These are phyloP conservation scores for Brachyalestes nurse DNA, from an alignment of 2,797 vertebrate species.

Conservation along the genomic window DNA sequence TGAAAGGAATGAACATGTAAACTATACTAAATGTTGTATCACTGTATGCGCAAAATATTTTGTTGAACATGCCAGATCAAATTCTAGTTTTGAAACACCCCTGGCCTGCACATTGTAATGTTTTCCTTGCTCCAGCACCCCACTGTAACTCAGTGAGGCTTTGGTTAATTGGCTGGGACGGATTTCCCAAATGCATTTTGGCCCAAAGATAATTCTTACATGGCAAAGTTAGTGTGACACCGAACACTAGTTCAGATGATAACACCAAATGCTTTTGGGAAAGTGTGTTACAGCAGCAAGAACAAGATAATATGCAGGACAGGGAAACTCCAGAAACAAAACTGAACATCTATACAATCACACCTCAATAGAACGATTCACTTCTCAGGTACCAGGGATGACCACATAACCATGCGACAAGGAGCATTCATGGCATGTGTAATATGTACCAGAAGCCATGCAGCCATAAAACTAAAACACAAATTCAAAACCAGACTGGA, in stretches of 20 bases:
- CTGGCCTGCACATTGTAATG: not conserved
- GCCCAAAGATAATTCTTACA: too few species aligned
- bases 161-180: not conserved
- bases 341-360: constrained; percentile 11
- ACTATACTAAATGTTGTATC: too few species aligned
- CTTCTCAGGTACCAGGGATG: constrained; percentile 12
- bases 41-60: too few species aligned
- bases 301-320: not conserved
- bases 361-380: constrained; percentile 5
- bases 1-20: too few species aligned
- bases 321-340: not conserved
- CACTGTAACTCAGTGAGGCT: not conserved
- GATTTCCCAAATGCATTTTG: too few species aligned
- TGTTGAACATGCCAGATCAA: constrained; percentile 19
- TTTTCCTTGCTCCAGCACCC: not conserved
- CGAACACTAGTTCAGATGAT: too few species aligned
- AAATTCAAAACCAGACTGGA: constrained; percentile 21
- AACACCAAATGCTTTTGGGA: too few species aligned
- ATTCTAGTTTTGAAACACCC: not conserved
- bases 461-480: constrained; percentile 32
- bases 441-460: constrained; percentile 39
- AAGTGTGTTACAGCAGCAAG: not conserved
- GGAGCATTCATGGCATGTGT: constrained; percentile 11
- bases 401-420: constrained; percentile 21
- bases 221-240: too few species aligned